Evolutionary conservation across 1,140 invertebrate genomes (phyloP).

Genomic region (Drosophila parvula): DNA sequence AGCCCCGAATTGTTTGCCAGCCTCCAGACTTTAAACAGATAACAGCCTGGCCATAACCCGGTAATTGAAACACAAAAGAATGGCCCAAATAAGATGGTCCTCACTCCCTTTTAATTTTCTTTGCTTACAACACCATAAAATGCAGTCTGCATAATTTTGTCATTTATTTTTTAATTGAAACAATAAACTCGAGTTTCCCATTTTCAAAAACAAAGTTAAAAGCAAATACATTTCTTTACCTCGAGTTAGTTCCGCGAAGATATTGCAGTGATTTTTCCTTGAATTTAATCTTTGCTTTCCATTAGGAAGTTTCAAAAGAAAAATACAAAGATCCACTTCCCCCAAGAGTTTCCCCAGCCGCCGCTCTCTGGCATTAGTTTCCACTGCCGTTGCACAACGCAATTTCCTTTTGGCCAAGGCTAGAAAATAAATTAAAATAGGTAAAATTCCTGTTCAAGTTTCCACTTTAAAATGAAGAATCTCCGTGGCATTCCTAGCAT

Average conservation of each 20-base stretch:
- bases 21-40: constrained; percentile 34
- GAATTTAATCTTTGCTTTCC: constrained; percentile 18
- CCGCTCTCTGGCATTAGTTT: neutral
- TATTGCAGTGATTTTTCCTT: neutral
- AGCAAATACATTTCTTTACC: neutral
- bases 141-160: neutral
- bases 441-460: neutral
- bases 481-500: constrained; percentile 1
- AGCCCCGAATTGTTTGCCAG: constrained; percentile 43
- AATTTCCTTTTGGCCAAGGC: neutral
- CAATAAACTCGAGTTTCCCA: neutral
- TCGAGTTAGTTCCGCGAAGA: neutral
- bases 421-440: constrained; percentile 8
- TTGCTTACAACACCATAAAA: constrained; percentile 1
- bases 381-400: neutral
- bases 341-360: neutral
- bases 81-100: neutral
- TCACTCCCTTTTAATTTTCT: constrained; percentile 3
- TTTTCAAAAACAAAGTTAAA: neutral
- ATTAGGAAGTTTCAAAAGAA: constrained; percentile 12
- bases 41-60: constrained; percentile 5
- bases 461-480: neutral
- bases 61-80: constrained; percentile 45
- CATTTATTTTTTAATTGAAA: constrained; percentile 3
- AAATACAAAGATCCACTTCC: neutral